These are phyloP conservation scores for Cephalopholis sonnerati DNA, from an alignment of 2,113 vertebrate species.

Conservation along the genomic window DNA sequence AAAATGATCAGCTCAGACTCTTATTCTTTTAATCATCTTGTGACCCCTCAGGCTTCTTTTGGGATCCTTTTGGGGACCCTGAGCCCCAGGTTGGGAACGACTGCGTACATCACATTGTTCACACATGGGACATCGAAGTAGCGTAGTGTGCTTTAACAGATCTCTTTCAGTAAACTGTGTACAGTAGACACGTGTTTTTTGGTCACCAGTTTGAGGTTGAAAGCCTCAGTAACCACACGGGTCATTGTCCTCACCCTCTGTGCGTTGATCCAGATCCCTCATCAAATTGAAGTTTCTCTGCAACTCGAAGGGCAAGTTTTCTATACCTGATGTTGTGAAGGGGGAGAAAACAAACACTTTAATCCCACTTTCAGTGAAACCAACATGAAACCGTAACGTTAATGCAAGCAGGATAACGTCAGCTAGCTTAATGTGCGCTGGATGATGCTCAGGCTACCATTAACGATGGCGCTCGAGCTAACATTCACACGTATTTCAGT, in stretches of 20 bases:
- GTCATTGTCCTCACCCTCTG: conserved; percentile 88
- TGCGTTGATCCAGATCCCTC: conserved; percentile 96
- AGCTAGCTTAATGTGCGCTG: conserved; percentile 7
- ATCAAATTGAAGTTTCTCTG: conserved; percentile 99
- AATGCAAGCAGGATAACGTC: not conserved
- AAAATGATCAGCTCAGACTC: no score
- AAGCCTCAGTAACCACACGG: not conserved
- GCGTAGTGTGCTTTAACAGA: not conserved
- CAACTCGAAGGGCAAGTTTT: conserved; percentile 96
- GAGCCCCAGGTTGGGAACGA: not conserved
- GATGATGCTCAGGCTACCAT: not conserved
- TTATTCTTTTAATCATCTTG: not conserved
- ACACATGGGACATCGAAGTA: not conserved
- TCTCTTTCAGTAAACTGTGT: not conserved
- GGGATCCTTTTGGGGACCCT: not conserved
- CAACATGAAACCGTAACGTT: not conserved
- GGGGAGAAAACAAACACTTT: conserved; percentile 12
- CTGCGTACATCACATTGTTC: not conserved
- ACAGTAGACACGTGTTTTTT: not conserved
- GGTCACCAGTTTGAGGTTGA: not conserved
- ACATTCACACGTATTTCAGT: not conserved
- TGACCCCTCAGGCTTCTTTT: not conserved
- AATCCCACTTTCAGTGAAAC: not conserved
- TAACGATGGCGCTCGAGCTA: not conserved
- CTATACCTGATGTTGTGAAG: conserved; percentile 89